Evolutionary conservation across 2,113 vertebrate species (phyloP).

Genomic region (Callorhinus ursinus): DNA sequence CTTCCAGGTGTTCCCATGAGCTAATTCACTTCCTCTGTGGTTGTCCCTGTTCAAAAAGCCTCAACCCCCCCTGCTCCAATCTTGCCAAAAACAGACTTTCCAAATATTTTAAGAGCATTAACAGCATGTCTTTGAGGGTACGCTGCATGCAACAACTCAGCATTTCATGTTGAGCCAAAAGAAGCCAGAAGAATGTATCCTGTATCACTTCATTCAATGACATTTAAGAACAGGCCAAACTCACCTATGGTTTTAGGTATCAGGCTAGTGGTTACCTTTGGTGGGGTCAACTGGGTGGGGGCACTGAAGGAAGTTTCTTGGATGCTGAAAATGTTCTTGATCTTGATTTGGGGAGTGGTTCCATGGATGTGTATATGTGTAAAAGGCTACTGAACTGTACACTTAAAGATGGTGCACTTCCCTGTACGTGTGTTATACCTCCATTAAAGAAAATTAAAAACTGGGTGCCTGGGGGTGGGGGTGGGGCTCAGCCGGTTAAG

Average conservation of each 20-base stretch:
- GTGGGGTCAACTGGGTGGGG: too few relatives aligned
- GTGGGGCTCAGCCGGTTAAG: neutral
- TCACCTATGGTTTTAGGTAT: neutral
- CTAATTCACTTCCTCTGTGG: neutral
- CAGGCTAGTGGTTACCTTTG: neutral
- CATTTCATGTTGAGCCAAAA: neutral
- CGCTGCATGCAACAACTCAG: neutral
- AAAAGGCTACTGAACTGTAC: neutral
- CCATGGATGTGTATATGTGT: neutral
- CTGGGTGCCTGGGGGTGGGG: neutral
- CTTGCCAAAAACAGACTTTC: neutral
- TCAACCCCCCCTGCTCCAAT: neutral
- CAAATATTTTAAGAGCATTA: neutral
- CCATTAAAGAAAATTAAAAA: neutral
- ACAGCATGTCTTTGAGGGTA: neutral
- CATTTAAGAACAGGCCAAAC: neutral
- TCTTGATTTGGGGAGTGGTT: neutral
- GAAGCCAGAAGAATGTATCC: neutral
- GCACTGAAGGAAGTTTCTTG: neutral
- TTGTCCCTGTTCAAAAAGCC: neutral
- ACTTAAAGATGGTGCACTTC: neutral
- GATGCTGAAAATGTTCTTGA: neutral
- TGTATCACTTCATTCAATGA: neutral
- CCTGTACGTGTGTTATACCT: neutral
- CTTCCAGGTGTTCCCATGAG: neutral